Evolutionary conservation across 2,113 vertebrate genomes (phyloP).

Genomic region (Anolis sagrei): DNA sequence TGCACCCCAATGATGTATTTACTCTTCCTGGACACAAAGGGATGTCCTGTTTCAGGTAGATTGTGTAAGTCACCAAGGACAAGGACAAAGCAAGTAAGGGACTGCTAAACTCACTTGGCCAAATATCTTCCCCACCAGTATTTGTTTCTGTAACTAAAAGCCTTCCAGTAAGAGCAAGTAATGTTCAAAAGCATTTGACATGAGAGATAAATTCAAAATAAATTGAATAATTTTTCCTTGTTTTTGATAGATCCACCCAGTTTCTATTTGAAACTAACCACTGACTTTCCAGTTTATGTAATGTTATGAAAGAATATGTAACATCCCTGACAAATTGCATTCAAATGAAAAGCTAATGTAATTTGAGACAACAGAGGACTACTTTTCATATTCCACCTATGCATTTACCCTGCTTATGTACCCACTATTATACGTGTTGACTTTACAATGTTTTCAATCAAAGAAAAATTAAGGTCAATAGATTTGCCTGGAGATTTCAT

Average conservation of each 20-base stretch:
- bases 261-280: constrained; percentile 9
- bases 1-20: no score
- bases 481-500: neutral
- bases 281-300: constrained; percentile 23
- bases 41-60: neutral
- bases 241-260: neutral
- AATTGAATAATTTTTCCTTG: neutral
- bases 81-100: neutral
- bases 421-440: neutral
- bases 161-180: neutral
- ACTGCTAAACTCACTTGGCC: neutral
- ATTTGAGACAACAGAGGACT: constrained; percentile 6
- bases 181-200: neutral
- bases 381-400: constrained; percentile 28
- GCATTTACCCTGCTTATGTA: constrained; percentile 15
- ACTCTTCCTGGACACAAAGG: neutral
- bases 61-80: neutral
- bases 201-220: neutral
- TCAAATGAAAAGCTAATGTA: constrained; percentile 36
- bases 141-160: neutral
- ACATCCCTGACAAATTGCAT: constrained; percentile 24
- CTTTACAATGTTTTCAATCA: neutral
- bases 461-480: neutral
- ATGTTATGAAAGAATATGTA: neutral
- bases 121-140: no score